Conservation (phyloP, 2,113 vertebrate species). For the Callipepla squamata region DNA sequence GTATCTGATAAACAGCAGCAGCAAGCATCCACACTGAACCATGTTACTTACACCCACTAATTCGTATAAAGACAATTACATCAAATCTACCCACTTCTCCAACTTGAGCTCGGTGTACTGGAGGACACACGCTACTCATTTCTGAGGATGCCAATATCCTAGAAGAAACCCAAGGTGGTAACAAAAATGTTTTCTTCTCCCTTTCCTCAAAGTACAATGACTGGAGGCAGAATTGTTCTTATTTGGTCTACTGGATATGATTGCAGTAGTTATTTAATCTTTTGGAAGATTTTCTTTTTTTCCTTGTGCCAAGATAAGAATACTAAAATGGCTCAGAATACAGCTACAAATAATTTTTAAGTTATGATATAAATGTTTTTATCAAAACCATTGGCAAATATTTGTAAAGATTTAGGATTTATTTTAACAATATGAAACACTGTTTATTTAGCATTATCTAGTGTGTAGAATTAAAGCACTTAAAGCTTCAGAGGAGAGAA, state of each 20-base stretch:
- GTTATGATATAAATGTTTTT: not conserved
- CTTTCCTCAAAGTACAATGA: not conserved
- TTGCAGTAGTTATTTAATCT: not conserved
- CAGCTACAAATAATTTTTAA: not conserved
- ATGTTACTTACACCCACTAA: not conserved
- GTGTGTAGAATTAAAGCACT: conserved; percentile 24
- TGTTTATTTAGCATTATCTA: conserved; percentile 3
- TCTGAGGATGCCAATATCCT: not conserved
- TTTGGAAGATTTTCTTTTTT: not conserved
- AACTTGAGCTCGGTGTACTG: not conserved
- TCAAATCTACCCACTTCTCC: not conserved
- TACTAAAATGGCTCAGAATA: not conserved
- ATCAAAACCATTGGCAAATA: not conserved
- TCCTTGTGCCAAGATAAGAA: not conserved
- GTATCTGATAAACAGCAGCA: not conserved
- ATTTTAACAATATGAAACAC: not conserved
- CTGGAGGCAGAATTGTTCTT: not conserved
- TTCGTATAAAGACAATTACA: not conserved
- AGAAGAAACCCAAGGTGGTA: not conserved
- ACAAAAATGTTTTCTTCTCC: not conserved
- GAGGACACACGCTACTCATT: not conserved
- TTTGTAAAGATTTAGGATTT: conserved; percentile 21
- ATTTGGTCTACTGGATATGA: not conserved
- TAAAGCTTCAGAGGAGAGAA: conserved; percentile 1
- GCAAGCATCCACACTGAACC: not conserved